Evolutionary conservation across 2,113 vertebrate genomes (phyloP).

Genomic region (Calidris pygmaea): DNA sequence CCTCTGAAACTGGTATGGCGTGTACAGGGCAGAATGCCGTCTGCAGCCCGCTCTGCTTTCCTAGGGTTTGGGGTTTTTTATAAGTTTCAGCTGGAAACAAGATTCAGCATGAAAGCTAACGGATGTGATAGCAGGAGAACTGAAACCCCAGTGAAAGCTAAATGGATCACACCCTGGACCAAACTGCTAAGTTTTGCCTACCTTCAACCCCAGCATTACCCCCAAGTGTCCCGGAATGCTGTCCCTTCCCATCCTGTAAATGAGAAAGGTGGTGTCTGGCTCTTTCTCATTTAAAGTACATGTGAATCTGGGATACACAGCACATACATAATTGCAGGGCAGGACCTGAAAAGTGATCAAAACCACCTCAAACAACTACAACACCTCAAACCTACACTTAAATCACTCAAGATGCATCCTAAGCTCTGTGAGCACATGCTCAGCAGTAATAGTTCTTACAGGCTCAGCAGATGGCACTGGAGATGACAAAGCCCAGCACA

Average conservation of each 20-base stretch:
- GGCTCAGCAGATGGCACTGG: neutral
- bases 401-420: accelerated
- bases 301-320: constrained; percentile 63
- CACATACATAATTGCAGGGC: constrained; percentile 19
- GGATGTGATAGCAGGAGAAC: constrained; percentile 23
- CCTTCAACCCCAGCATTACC: constrained; percentile 5
- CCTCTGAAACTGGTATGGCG: neutral
- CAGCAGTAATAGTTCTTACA: neutral
- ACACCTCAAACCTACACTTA: accelerated
- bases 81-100: neutral
- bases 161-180: neutral
- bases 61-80: neutral
- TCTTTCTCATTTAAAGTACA: constrained; percentile 54
- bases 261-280: constrained; percentile 19
- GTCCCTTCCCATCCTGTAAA: constrained; percentile 28
- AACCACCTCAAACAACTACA: neutral
- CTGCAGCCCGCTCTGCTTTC: neutral
- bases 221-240: constrained; percentile 40
- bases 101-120: constrained; percentile 21
- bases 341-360: neutral
- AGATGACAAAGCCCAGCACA: neutral
- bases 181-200: neutral
- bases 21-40: neutral
- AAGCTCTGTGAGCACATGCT: neutral
- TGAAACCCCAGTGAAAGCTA: neutral